These are phyloP conservation scores for Anastrepha obliqua DNA, from an alignment of 1,140 invertebrate genomes.

Conservation along the genomic window DNA sequence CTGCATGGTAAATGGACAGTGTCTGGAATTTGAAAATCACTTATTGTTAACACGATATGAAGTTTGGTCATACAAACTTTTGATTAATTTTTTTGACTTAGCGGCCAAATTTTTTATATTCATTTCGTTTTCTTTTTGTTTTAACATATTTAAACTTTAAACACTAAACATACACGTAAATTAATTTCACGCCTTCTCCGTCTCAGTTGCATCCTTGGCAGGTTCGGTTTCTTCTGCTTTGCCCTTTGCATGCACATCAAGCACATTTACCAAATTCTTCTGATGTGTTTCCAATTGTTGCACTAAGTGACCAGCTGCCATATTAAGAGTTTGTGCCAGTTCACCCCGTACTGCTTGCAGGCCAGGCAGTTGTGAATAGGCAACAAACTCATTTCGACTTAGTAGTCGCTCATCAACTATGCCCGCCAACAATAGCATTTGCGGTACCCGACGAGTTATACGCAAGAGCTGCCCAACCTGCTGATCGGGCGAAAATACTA, in stretches of 20 bases:
- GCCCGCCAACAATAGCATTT: constrained; percentile 81
- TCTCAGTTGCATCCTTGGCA: constrained; percentile 19
- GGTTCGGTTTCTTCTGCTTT: constrained; percentile 57
- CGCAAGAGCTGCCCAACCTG: constrained; percentile 77
- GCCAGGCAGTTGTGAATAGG: constrained; percentile 79
- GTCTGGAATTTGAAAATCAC: no score
- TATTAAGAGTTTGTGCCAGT: constrained; percentile 80
- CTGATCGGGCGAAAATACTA: constrained; percentile 80
- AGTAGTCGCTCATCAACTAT: constrained; percentile 81
- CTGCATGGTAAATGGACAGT: no score
- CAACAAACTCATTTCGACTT: constrained; percentile 80
- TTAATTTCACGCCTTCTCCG: constrained; percentile 46
- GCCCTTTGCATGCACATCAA: constrained; percentile 77
- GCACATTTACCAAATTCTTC: constrained; percentile 79
- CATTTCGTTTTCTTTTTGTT: not conserved
- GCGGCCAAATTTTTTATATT: no score
- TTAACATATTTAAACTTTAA: not conserved
- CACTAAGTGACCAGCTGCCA: constrained; percentile 79
- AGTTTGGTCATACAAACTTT: no score
- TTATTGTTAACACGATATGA: no score
- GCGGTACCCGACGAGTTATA: constrained; percentile 78
- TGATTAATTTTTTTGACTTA: no score
- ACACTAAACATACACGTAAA: not conserved
- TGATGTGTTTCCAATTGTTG: constrained; percentile 82
- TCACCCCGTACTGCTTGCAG: constrained; percentile 78